Base-by-base conservation (phyloP, 2,797 vertebrate genomes). In the Gambusia yucatana region DNA sequence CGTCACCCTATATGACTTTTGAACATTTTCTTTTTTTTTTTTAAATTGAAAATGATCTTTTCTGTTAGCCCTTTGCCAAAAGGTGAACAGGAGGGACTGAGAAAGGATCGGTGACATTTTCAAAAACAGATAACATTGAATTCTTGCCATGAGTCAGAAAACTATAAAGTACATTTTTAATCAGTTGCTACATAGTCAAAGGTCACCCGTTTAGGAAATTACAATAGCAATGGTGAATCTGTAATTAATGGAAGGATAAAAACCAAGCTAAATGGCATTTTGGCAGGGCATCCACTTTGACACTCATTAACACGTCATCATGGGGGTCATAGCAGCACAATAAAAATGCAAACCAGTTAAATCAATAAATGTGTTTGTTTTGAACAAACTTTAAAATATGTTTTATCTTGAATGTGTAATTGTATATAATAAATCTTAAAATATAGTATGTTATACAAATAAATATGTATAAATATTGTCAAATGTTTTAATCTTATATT, bases 91-190 rank as follows among this genome's bases (percentile, higher is more conserved):
- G 78, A 81, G 80, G 80, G 77, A 90, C 46, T 9, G 78, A 86
- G 80, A 84, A 86, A 83, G 77, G 78, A 86, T 88, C 83, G 78
- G 79, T 95, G 96, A 95, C 95, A 96, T 96, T 96, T 96, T 79
- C 85, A 90, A 89, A 91, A 82, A 79, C 88, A 87, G 95, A 96
- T 96, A 95, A 95, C 92, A 84, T 78, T 78, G 86, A 93, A 89
- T 77, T 86, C 81, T 81, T 84, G 87, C 87, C 87, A 87, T 86
- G 91, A 92, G 90, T 85, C 90, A 85, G 73, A 78, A 87, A 87
- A 89, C 90, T 86, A 84, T 87, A 84, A 90, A 93, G 88, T 79
- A 86, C 67, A 77, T 82, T 91, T 88, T 46, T 91, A 90, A 95
- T 95, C 95, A 90, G 78, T 80, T 86, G 79, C 78, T 85, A 82